Evolutionary conservation across 2,888 invertebrate genomes (phyloP), one percentile per base, ranked within the genome.

Genomic region (Aleiodes alternator): DNA sequence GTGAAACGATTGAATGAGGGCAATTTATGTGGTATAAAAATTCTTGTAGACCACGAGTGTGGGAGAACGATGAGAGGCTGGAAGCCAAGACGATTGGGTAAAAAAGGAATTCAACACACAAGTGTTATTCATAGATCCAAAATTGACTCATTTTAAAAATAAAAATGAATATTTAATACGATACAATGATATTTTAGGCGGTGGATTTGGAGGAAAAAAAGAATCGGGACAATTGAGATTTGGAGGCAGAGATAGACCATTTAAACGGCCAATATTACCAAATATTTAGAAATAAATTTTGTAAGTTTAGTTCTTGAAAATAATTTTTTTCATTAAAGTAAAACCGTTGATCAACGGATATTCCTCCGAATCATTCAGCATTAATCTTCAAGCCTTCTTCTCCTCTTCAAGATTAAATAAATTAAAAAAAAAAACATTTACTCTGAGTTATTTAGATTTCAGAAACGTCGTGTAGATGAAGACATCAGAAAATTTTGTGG

Each of bases 221-320:
- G 95, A 96, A 88, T 95, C 97, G 0, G 97, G 97, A 0, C 97
- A 97, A 86, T 90, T 97, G 56, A 90, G 97, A 76, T 97, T 97
- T 90, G 97, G 97, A 0, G 95, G 97, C 61, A 92, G 92, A 82
- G 94, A 94, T 72, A 90, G 95, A 82, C 96, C 96, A 0, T 97
- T 96, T 86, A 93, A 91, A 81, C 93, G 91, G 87, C 95, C 95
- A 2, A 92, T 93, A 57, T 82, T 89, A 73, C 82, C 85, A 4
- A 81, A 79, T 73, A 76, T 84, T 69, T 48, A 71, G 50, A 72
- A 70, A 69, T 51, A 53, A 51, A 12, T 31, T 29, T 31, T 1
- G 68, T 68, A 50, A 68, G 68, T 68, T 23, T 12, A 29, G 3
- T 61, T 3, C 5, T 57, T 29, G 31, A 59, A 7, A 16, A 8